A percentile compares a stretch with the other conserved stretches of the same genome.
phyloP scores from a whole-genome alignment of 2,113 vertebrate species.

The Osmerus eperlanus region DNA sequence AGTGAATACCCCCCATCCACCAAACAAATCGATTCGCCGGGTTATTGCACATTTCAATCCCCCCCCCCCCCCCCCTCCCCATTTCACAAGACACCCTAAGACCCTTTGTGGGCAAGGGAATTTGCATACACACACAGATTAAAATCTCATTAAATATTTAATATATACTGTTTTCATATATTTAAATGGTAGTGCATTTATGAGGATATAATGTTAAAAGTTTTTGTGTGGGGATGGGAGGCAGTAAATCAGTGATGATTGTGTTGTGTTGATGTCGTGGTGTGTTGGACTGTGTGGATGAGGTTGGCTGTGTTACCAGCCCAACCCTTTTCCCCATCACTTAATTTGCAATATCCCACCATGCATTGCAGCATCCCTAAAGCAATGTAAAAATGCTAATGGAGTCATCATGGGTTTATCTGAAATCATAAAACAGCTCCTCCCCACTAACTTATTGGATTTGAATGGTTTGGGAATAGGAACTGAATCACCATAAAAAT shows the following conservation, averaged over 20 bases:
- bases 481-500: too few relatives aligned
- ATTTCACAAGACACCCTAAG: slow-evolving; percentile 41
- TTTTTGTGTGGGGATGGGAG: background rate
- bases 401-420: too few relatives aligned
- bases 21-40: slow-evolving; percentile 62
- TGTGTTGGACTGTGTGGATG: background rate
- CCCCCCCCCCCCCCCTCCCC: slow-evolving; percentile 27
- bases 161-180: slow-evolving; percentile 14
- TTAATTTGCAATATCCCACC: slow-evolving; percentile 23
- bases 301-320: slow-evolving; percentile 13
- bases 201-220: slow-evolving; percentile 14
- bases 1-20: slow-evolving; percentile 50
- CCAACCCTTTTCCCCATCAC: slow-evolving; percentile 17
- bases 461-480: too few relatives aligned
- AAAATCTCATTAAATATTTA: slow-evolving; percentile 43
- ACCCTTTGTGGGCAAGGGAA: slow-evolving; percentile 39
- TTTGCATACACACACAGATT: slow-evolving; percentile 58
- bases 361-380: too few relatives aligned
- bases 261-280: background rate
- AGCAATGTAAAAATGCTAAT: too few relatives aligned
- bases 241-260: too few relatives aligned
- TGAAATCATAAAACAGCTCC: too few relatives aligned
- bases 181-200: background rate
- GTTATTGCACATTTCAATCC: slow-evolving; percentile 58
- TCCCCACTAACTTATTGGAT: too few relatives aligned